phyloP scores from a whole-genome alignment of 2,888 invertebrate genomes.

The Nysson spinosus region DNA sequence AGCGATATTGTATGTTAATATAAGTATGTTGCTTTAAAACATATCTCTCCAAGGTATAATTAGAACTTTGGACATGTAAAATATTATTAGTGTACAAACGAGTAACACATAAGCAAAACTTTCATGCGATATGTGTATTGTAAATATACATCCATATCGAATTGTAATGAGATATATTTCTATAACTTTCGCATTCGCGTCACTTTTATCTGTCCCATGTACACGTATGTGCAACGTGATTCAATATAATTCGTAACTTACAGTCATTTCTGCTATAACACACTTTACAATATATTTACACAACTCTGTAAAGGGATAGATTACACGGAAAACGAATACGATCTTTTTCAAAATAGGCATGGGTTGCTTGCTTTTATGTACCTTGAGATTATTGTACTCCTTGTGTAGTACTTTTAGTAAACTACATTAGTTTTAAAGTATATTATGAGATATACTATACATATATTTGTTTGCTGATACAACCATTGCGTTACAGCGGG shows the following conservation, averaged over 20 bases:
- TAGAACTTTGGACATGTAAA: slow-evolving; percentile 5
- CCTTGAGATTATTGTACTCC: no score
- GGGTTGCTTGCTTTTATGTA: no score
- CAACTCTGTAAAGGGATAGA: no score
- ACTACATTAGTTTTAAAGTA: not conserved
- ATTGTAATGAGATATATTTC: slow-evolving; percentile 10
- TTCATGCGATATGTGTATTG: slow-evolving; percentile 28
- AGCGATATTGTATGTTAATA: slow-evolving; percentile 6
- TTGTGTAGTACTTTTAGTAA: no score
- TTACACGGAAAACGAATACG: no score
- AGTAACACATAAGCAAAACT: slow-evolving; percentile 24
- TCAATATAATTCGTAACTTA: slow-evolving; percentile 12
- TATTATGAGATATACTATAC: no score
- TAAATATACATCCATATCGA: slow-evolving; percentile 26
- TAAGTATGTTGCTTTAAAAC: slow-evolving; percentile 14
- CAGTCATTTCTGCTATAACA: slow-evolving; percentile 20
- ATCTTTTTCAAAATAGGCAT: no score
- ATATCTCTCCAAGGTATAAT: slow-evolving; percentile 8
- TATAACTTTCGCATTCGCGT: slow-evolving; percentile 14
- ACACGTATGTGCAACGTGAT: slow-evolving; percentile 4
- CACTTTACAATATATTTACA: no score
- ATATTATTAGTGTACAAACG: slow-evolving; percentile 15
- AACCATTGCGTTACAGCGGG: no score
- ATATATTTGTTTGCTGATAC: no score
- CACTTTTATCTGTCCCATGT: not conserved